Evolutionary conservation across 1,140 invertebrate genomes (phyloP).

Genomic region (Uloborus diversus): DNA sequence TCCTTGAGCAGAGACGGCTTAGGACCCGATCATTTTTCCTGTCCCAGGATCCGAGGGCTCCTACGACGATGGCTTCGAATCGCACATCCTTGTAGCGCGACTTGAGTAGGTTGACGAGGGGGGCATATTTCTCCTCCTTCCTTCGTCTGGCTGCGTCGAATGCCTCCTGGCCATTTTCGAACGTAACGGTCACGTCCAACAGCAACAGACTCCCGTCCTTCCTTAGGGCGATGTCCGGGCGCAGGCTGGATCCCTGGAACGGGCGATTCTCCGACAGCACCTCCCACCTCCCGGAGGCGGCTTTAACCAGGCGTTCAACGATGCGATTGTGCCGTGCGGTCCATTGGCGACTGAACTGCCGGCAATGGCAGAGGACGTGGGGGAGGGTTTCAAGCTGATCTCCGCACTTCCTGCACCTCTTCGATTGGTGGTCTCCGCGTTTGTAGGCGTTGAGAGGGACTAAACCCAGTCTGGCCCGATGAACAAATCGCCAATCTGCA

Average conservation of each 20-base stretch:
- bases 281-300: neutral
- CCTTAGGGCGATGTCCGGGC: neutral
- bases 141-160: neutral
- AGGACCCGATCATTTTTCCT: neutral
- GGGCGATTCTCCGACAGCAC: neutral
- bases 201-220: neutral
- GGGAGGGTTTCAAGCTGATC: neutral
- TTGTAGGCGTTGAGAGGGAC: neutral
- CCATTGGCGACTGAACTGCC: neutral
- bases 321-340: neutral
- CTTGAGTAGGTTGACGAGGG: neutral
- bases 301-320: neutral
- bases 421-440: neutral
- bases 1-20: neutral
- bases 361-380: neutral
- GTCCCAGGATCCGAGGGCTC: neutral
- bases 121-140: neutral
- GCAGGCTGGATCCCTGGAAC: neutral
- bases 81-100: neutral
- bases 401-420: neutral
- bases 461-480: neutral
- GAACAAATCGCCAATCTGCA: conserved; percentile 3
- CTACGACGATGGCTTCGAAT: neutral
- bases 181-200: neutral
- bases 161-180: neutral